These are phyloP conservation scores for Coregonus suidteri DNA, from an alignment of 2,797 vertebrate genomes.

Conservation along the genomic window DNA sequence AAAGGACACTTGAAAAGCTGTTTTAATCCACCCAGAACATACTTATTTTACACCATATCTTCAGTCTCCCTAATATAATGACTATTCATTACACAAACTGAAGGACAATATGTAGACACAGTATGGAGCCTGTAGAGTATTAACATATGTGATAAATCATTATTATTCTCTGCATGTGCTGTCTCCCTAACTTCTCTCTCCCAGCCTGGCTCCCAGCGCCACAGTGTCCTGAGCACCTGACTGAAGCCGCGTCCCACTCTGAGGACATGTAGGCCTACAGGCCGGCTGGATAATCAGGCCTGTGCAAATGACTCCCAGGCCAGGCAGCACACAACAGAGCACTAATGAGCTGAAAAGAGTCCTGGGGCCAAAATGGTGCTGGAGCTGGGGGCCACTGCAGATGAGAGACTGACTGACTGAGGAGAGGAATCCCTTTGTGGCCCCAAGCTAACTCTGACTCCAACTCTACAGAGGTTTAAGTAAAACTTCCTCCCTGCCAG, in stretches of 20 bases:
- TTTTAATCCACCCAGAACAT: background rate
- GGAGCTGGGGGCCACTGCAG: background rate
- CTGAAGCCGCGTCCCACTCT: background rate
- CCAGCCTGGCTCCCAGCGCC: background rate
- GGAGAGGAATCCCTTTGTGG: background rate
- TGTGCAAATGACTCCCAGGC: background rate
- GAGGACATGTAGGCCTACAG: background rate
- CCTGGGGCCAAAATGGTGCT: background rate
- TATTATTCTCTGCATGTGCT: background rate
- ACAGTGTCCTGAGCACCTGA: background rate
- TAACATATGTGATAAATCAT: background rate
- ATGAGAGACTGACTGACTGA: background rate
- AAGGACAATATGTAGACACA: background rate
- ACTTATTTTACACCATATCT: background rate
- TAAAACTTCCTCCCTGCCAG: background rate
- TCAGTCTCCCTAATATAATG: background rate
- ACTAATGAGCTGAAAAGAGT: slow-evolving; percentile 33
- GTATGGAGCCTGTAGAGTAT: background rate
- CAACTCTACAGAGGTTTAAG: slow-evolving; percentile 1
- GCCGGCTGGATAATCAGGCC: slow-evolving; percentile 2
- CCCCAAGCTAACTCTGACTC: background rate
- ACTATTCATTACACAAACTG: background rate
- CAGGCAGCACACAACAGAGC: slow-evolving; percentile 21
- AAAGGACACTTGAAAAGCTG: background rate
- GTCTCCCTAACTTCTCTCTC: background rate